These are phyloP conservation scores for Hemicrepidius hirtus DNA, from an alignment of 2,888 invertebrate species.

Conservation along the genomic window DNA sequence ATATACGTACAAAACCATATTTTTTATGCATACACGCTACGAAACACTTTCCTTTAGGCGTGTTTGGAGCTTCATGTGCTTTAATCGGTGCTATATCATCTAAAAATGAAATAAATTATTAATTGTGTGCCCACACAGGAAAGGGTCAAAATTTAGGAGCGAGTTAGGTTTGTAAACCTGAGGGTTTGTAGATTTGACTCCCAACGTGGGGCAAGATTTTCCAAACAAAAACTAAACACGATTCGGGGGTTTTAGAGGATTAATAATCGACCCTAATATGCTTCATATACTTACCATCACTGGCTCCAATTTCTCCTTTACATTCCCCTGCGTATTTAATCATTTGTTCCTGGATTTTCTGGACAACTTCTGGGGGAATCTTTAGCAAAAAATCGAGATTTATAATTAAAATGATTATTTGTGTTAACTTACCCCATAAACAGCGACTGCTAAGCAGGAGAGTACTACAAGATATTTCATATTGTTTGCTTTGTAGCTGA, in stretches of 20 bases:
- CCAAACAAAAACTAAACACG: no score
- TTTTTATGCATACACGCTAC: conserved; percentile 22
- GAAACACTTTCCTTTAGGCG: conserved; percentile 13
- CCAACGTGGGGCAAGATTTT: no score
- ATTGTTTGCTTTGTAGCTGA: conserved; percentile 63
- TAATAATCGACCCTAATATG: no score
- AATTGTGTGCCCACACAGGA: no score
- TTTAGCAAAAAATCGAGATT: not conserved
- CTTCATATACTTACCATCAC: conserved; percentile 9
- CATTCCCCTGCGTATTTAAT: not conserved
- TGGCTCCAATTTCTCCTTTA: not conserved
- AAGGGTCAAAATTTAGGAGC: no score
- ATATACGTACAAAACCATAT: conserved; percentile 4
- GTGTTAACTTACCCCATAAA: conserved; percentile 11
- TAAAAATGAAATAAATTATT: no score
- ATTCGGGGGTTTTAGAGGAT: no score
- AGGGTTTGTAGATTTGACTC: no score
- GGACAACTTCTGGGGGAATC: not conserved
- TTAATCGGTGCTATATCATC: conserved; percentile 9
- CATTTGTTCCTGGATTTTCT: not conserved
- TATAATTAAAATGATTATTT: not conserved
- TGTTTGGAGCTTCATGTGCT: not conserved
- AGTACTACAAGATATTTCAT: conserved; percentile 3
- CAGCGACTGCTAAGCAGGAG: not conserved
- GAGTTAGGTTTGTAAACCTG: no score